Evolutionary conservation across 2,797 vertebrate genomes (phyloP), one percentile per base, ranked within the genome.

Genomic region (Nannoperca obscura): DNA sequence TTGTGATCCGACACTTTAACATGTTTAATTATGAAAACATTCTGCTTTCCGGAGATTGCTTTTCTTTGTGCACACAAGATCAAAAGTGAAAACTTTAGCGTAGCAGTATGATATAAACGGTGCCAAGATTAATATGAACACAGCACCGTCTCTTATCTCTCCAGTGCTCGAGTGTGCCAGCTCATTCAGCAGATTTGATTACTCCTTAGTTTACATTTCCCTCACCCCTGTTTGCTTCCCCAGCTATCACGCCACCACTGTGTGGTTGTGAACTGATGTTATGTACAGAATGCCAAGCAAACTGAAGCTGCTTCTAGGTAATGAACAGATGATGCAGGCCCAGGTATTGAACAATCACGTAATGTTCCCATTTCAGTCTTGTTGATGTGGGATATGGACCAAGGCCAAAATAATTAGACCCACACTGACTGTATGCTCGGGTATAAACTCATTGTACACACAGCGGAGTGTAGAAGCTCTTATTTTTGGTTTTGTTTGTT

Each of bases 381-480:
- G 82, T 83, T 80, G 81, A 86, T 80, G 67, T 67, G 55, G 76
- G 74, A 88, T 76, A 65, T 92, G 91, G 85, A 91, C 49, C 62
- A 5, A 57, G 83, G 89, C 91, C 93, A 93, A 89, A 80, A 88
- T 90, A 91, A 93, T 93, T 92, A 92, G 65, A 89, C 84, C 65
- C 86, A 79, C 80, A 69, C 86, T 63, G 88, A 76, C 82, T 78
- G 72, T 34, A 81, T 76, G 72, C 58, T 59, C 2, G 20, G 70
- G 66, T 78, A 63, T 80, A 80, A 87, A 89, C 81, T 88, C 85
- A 90, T 70, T 86, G 85, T 80, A 76, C 78, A 80, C 85, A 83
- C 60, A 42, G 66, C 27, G 36, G 78, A 86, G 77, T 64, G 61
- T 85, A 71, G 77, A 81, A 53, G 46, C 86, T 83, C 80, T 70